Base-by-base conservation (phyloP, 37 sponge, comb jelly and placozoan genomes). In the Oopsacas minuta region DNA sequence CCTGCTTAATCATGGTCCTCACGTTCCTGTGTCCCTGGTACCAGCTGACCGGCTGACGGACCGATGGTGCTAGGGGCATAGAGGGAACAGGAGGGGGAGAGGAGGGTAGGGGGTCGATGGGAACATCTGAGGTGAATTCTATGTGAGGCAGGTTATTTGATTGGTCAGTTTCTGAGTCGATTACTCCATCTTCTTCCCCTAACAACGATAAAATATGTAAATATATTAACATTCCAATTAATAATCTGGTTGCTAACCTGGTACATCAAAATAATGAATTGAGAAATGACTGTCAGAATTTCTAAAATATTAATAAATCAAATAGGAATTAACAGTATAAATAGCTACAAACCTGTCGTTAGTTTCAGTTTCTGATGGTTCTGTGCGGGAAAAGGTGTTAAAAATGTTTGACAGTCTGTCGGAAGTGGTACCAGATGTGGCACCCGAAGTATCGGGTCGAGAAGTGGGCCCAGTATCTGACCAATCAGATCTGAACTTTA, bases 1-100 rank as follows among this genome's bases (percentile, higher is more conserved):
- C 92, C 89, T 94, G 91, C 81, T 94, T 94, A 69, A 94, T 94
- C 91, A 94, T 92, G 39, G 94, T 94, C 36, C 94, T 82, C 34
- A 93, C 38, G 49, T 94, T 94, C 8, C 94, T 83, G 83, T 94
- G 94, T 36, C 94, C 94, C 46, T 87, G 87, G 85, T 94, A 94
- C 28, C 82, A 23, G 39, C 46, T 37, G 39, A 49, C 30, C 0
- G 15, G 81, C 32, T 35, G 32, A 36, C 8, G 5, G 30, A 39
- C 0, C 0, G 86, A 0, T 30, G 84, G 39, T 0, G 39, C 1
- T 1, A 1, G 23, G 82, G 0, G 46, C 38, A 35, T 32, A 34
- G 83, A 23, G 52, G 53, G 37, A 46, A 39, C 5, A 39, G 38
- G 53, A n/a, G 15, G 49, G 39, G 37, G 38, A 23, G 17, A 34